Evolutionary conservation across 2,113 vertebrate species (phyloP).

Genomic region (Misgurnus anguillicaudatus): DNA sequence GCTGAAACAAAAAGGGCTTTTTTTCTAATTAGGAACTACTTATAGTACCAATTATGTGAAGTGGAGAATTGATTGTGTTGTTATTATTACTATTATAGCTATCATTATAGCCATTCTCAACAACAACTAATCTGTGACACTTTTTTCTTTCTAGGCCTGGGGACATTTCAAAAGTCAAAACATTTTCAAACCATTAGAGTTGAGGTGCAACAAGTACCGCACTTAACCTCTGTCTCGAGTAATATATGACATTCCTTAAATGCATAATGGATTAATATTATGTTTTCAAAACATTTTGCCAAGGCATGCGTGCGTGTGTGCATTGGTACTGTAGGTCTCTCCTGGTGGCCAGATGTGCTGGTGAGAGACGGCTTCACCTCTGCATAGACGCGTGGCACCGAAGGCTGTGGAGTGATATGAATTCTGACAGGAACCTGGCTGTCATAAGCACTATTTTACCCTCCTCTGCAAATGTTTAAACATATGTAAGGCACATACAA

Average conservation of each 20-base stretch:
- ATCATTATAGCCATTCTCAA: constrained; percentile 17
- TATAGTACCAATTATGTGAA: constrained; percentile 22
- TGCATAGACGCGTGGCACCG: constrained; percentile 50
- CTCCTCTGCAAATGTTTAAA: constrained; percentile 36
- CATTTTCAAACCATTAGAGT: constrained; percentile 8
- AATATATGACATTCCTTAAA: constrained; percentile 10
- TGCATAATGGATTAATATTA: constrained; percentile 5
- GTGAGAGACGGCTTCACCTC: constrained; percentile 57
- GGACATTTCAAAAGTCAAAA: constrained; percentile 15
- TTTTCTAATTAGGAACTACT: constrained; percentile 38
- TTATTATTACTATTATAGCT: too few species aligned
- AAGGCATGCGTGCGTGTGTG: constrained; percentile 12
- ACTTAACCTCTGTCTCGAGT: constrained; percentile 16
- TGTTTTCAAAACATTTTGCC: constrained; percentile 49
- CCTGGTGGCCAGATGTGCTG: constrained; percentile 72
- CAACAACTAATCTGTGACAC: not conserved
- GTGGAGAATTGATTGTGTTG: not conserved
- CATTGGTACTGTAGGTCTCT: constrained; percentile 28
- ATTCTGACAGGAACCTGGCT: constrained; percentile 54
- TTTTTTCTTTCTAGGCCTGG: not conserved
- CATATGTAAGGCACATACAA: constrained; percentile 34
- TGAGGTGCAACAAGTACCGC: not conserved
- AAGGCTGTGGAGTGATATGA: constrained; percentile 51
- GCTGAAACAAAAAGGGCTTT: constrained; percentile 44
- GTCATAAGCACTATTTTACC: constrained; percentile 23